Percentiles rank a stretch among this genome's conserved stretches.
Conservation (phyloP, 2,888 invertebrate genomes). For the Campoletis raptor region DNA sequence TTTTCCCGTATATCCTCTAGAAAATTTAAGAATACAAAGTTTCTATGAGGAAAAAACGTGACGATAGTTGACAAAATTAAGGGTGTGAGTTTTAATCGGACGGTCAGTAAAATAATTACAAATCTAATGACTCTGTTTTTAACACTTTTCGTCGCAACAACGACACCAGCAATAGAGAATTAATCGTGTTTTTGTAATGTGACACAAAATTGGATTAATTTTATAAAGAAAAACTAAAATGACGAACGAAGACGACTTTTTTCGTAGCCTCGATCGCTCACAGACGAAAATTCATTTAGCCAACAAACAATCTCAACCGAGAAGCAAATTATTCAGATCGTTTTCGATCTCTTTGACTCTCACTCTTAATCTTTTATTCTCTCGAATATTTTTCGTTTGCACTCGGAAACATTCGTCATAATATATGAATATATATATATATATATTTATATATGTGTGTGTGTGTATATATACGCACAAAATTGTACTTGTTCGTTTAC, state of each 20-base stretch:
- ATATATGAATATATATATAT: slow-evolving; percentile 40
- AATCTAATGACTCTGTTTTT: slow-evolving; percentile 8
- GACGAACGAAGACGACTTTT: slow-evolving; percentile 39
- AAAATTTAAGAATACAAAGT: background rate
- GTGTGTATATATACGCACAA: slow-evolving; percentile 53
- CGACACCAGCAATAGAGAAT: background rate
- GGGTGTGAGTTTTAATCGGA: background rate
- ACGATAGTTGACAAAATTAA: background rate
- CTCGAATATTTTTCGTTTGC: slow-evolving; percentile 24
- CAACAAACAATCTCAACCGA: slow-evolving; percentile 41
- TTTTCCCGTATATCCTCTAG: background rate
- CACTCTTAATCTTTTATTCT: background rate
- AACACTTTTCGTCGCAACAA: background rate
- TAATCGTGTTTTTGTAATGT: background rate
- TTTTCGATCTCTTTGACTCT: background rate
- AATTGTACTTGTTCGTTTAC: slow-evolving; percentile 68
- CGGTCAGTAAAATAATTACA: slow-evolving; percentile 28
- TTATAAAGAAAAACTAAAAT: slow-evolving; percentile 18
- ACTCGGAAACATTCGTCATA: slow-evolving; percentile 49
- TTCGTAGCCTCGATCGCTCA: slow-evolving; percentile 43
- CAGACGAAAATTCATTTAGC: slow-evolving; percentile 3
- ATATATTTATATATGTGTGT: slow-evolving; percentile 19
- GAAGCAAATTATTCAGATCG: slow-evolving; percentile 14
- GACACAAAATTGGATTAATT: slow-evolving; percentile 2
- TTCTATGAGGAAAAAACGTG: background rate